Conservation (phyloP, 2,888 invertebrate species). For the Syrista parreyssii region DNA sequence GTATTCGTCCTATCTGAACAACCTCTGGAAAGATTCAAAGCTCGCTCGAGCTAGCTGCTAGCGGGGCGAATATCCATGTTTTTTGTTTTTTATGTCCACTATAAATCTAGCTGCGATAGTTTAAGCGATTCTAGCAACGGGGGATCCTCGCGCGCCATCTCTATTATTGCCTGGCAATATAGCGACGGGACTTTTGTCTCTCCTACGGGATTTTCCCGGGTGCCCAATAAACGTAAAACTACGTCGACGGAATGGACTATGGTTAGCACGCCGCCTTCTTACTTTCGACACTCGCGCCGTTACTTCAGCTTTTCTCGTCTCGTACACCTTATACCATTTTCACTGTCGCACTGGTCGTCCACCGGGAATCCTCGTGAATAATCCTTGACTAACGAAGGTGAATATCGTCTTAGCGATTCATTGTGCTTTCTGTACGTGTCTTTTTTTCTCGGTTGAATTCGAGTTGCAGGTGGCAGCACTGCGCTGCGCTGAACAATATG, state of each 20-base stretch:
- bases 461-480: background rate
- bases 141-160: conserved; percentile 28
- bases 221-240: background rate
- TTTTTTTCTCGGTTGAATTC: background rate
- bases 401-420: background rate
- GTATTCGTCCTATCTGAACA: background rate
- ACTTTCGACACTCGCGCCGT: background rate
- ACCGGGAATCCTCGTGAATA: background rate
- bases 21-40: background rate
- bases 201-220: background rate
- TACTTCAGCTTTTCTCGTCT: background rate
- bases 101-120: conserved; percentile 57
- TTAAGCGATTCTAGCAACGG: conserved; percentile 57
- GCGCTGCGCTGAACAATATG: conserved; percentile 29
- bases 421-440: background rate
- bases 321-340: background rate
- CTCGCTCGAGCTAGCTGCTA: background rate
- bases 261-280: background rate
- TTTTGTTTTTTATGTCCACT: conserved; percentile 30
- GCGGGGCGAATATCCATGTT: background rate
- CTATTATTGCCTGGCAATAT: conserved; percentile 43
- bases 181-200: conserved; percentile 12
- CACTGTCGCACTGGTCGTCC: background rate
- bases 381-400: background rate
- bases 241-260: background rate